Evolutionary conservation across 1,140 invertebrate species (phyloP), one percentile per base, ranked within the genome.

Genomic region (Hyposmocoma kahamanoa): DNA sequence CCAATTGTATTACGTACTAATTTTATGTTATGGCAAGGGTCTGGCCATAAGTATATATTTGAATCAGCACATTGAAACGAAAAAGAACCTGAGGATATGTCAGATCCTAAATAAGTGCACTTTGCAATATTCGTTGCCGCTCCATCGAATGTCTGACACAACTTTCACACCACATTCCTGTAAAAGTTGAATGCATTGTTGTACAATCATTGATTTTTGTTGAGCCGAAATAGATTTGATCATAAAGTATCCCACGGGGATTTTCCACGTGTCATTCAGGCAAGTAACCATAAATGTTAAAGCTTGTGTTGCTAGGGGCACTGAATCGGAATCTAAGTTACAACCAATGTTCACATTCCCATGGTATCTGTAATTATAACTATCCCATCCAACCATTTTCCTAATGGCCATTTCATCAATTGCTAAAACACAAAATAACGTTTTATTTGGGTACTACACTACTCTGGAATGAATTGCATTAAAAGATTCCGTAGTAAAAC

Each of bases 201-300:
- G n/a, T 30, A 71, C 43, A 21, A 68, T 51, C 41, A 47, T 47
- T 8, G 56, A 46, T 60, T 62, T 63, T 41, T 70, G 41, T 9
- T 28, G 13, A 3, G 47, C 56, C 20, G 15, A 51, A 13, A 73
- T 42, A 26, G 44, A 42, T 32, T 57, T 18, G n/a, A 67, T 65
- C n/a, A 78, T 62, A 63, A 72, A 78, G 47, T 79, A 77, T 0
- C 57, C 63, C n/a, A 72, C 57, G n/a, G 72, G 71, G 3, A 79
- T 45, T 53, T 82, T 82, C 63, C 62, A 79, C 6, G 18, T 24
- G 13, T 42, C 50, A 56, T 77, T 78, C 4, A 81, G 28, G 22
- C 22, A 47, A 20, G 62, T 63, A 2, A 68, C 28, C 59, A 76
- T 60, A 38, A 78, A 81, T 8, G 66, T 57, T 15, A 78, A 50